These are phyloP conservation scores for human DNA, from an alignment of 2,113 vertebrate genomes.

Conservation along the genomic window GRCh38 chr6:69266001-69266500, in stretches of 20 bases:
- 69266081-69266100: background rate
- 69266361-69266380: background rate
- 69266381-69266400: background rate
- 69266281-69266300: background rate
- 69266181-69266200: constrained; percentile 34
- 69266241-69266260: background rate
- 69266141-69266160: background rate
- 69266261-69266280: constrained; percentile 36
- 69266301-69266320: background rate
- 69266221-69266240: constrained; percentile 44
- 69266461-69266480: background rate
- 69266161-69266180: background rate
- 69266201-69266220: constrained; percentile 37
- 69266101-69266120: background rate
- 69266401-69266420: background rate
- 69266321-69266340: background rate
- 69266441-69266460: constrained; percentile 15
- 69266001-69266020: background rate
- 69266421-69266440: background rate
- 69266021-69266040: background rate
- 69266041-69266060: background rate
- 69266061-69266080: background rate
- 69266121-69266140: background rate
- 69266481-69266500: constrained; percentile 45
- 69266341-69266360: background rate